phyloP scores from a whole-genome alignment of 2,888 invertebrate genomes.

The Vanessa cardui region DNA sequence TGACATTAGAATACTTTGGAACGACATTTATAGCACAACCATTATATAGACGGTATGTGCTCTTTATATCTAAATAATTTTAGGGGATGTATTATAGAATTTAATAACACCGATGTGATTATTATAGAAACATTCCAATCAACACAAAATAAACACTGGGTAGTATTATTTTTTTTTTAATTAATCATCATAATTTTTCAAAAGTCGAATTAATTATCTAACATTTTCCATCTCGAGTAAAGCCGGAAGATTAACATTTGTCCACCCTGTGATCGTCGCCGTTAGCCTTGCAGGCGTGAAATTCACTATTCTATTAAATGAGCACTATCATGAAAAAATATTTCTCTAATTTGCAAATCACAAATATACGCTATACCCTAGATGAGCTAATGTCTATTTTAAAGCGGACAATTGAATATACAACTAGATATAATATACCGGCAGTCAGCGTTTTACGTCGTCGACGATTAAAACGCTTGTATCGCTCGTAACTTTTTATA shows the following conservation, averaged over 20 bases:
- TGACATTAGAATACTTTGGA: conserved; percentile 19
- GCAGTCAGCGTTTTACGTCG: neutral
- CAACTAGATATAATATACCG: conserved; percentile 20
- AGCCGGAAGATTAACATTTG: conserved; percentile 11
- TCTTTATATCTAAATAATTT: conserved; percentile 26
- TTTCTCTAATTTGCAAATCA: conserved; percentile 74
- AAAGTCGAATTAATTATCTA: too few species aligned
- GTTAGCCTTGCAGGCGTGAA: conserved; percentile 39
- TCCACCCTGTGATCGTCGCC: conserved; percentile 32
- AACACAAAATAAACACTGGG: too few species aligned
- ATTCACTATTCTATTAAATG: conserved; percentile 48
- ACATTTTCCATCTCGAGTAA: neutral
- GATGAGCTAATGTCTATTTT: conserved; percentile 61
- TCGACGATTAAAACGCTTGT: neutral
- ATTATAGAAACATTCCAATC: too few species aligned
- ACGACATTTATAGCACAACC: conserved; percentile 27
- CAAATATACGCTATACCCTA: conserved; percentile 66
- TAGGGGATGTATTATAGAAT: neutral
- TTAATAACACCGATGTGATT: too few species aligned
- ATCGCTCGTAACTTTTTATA: too few species aligned
- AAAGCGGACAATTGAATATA: conserved; percentile 46
- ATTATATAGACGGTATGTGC: conserved; percentile 31
- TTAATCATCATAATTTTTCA: too few species aligned
- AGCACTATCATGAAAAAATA: conserved; percentile 78
- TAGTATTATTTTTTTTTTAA: too few species aligned